These are phyloP conservation scores for Eupsittula cactorum DNA, from an alignment of 2,113 vertebrate species.

Conservation along the genomic window DNA sequence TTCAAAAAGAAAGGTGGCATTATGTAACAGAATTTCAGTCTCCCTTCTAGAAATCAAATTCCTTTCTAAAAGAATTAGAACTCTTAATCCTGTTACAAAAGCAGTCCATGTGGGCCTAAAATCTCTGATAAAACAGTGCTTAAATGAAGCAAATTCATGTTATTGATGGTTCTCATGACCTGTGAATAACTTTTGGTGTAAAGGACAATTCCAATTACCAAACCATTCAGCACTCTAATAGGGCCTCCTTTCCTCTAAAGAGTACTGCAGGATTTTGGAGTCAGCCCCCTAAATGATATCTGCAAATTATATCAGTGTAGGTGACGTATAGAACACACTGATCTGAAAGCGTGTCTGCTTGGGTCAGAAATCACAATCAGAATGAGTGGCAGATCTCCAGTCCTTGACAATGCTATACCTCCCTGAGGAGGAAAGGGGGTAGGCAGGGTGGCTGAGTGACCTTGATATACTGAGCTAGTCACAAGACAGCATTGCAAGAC, in stretches of 20 bases:
- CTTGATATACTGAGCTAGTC: slow-evolving; percentile 1
- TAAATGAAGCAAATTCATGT: neutral
- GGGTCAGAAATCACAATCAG: slow-evolving; percentile 2
- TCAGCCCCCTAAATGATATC: neutral
- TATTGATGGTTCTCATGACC: neutral
- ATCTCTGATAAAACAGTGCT: neutral
- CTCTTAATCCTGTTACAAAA: neutral
- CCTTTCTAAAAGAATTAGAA: neutral
- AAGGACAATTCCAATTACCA: slow-evolving; percentile 22
- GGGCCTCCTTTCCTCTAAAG: neutral
- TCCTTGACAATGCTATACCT: neutral
- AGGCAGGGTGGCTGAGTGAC: neutral
- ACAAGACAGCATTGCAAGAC: neutral
- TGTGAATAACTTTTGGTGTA: neutral
- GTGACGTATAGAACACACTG: neutral
- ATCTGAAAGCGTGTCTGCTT: neutral
- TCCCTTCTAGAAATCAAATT: neutral
- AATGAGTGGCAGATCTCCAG: neutral
- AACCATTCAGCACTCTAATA: neutral
- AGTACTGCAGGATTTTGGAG: neutral
- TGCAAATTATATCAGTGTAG: slow-evolving; percentile 10
- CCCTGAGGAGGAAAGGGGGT: neutral
- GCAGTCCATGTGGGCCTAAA: neutral
- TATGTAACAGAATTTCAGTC: neutral
- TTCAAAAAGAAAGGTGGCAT: neutral